phyloP scores from a whole-genome alignment of 1,140 invertebrate species.

The Drosophila kikkawai region DNA sequence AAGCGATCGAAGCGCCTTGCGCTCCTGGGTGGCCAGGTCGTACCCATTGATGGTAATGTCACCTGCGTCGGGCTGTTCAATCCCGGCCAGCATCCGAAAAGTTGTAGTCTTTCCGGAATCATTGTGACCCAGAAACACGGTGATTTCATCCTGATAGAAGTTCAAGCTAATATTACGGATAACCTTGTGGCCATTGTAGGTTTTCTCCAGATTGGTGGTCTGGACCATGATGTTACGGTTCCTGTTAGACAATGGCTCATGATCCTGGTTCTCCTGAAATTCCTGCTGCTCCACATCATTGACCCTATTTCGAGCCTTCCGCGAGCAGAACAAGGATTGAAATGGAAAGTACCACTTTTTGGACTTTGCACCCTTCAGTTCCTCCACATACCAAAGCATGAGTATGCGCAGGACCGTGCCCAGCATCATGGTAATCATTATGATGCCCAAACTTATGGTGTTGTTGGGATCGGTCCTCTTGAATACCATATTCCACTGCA shows the following conservation, averaged over 20 bases:
- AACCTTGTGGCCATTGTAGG: constrained; percentile 86
- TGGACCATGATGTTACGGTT: constrained; percentile 27
- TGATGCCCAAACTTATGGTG: constrained; percentile 86
- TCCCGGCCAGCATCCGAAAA: constrained; percentile 89
- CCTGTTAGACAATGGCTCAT: neutral
- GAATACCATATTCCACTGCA: constrained; percentile 89
- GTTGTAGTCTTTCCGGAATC: constrained; percentile 87
- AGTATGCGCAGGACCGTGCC: constrained; percentile 88
- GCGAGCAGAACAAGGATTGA: constrained; percentile 85
- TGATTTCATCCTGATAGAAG: constrained; percentile 89
- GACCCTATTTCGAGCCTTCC: neutral
- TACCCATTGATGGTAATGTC: constrained; percentile 88
- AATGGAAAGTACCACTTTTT: constrained; percentile 90
- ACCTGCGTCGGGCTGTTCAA: constrained; percentile 88
- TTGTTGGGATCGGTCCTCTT: constrained; percentile 88
- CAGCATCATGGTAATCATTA: constrained; percentile 86
- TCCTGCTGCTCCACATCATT: constrained; percentile 13
- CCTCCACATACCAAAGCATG: constrained; percentile 90
- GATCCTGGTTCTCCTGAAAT: neutral
- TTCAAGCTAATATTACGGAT: constrained; percentile 90
- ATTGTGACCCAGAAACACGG: constrained; percentile 89
- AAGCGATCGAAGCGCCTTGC: constrained; percentile 74
- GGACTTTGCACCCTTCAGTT: constrained; percentile 87
- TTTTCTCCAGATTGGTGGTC: constrained; percentile 85
- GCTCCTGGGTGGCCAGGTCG: constrained; percentile 86